Conservation (phyloP, 2,888 invertebrate genomes). For the Plebejus argus region DNA sequence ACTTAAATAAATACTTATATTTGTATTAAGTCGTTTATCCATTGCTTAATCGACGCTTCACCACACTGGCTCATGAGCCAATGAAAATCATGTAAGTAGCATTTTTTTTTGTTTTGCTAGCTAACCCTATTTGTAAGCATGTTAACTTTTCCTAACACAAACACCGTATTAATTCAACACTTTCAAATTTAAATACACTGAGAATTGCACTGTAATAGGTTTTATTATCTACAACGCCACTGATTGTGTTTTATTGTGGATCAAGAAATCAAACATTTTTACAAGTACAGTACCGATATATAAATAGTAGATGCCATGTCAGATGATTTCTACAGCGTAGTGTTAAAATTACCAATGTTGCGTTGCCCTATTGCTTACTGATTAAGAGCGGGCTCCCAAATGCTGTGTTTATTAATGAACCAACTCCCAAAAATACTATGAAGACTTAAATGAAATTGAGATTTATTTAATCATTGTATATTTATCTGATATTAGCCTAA, state of each 20-base stretch:
- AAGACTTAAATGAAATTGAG: no score
- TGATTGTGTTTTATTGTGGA: background rate
- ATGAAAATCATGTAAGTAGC: conserved; percentile 13
- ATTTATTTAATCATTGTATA: no score
- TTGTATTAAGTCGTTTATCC: conserved; percentile 24
- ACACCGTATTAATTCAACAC: background rate
- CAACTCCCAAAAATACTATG: no score
- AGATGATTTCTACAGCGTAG: no score
- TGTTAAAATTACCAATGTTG: no score
- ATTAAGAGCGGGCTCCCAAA: no score
- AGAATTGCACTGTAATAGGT: background rate
- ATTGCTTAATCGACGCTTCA: conserved; percentile 3
- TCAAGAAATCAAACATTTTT: background rate
- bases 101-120: conserved; percentile 15
- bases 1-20: conserved; percentile 59
- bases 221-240: background rate
- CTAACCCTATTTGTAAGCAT: conserved; percentile 1
- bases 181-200: background rate
- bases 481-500: no score
- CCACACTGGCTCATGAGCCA: background rate
- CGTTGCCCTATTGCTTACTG: no score
- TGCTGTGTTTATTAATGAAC: no score
- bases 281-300: background rate
- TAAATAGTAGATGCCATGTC: background rate
- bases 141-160: conserved; percentile 5